These are phyloP conservation scores for Aphaenogaster floridana DNA, from an alignment of 1,140 invertebrate species.

Conservation along the genomic window DNA sequence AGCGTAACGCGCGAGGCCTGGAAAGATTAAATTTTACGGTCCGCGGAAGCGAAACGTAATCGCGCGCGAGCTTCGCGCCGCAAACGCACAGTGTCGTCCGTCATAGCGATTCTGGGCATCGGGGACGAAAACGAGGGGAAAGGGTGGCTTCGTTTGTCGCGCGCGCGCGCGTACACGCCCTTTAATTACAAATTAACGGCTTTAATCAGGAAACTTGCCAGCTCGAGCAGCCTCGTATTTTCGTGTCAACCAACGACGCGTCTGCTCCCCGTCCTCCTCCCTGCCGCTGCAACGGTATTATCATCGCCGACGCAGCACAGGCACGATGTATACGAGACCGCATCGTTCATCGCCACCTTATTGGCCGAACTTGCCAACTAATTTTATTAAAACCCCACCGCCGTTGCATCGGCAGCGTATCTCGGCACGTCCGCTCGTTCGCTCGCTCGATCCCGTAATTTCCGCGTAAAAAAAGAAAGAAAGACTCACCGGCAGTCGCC, in stretches of 20 bases:
- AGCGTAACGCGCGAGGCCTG: constrained; percentile 29
- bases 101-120: constrained; percentile 42
- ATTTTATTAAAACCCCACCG: constrained; percentile 80
- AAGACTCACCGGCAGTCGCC: background rate
- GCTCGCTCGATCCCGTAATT: constrained; percentile 30
- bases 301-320: constrained; percentile 75
- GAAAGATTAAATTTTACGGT: constrained; percentile 45
- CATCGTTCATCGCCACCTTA: constrained; percentile 79
- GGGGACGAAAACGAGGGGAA: background rate
- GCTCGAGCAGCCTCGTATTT: constrained; percentile 77
- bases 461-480: constrained; percentile 36
- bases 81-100: constrained; percentile 39
- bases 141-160: constrained; percentile 49
- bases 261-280: background rate
- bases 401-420: background rate
- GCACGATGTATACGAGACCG: constrained; percentile 66
- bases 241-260: constrained; percentile 73
- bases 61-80: constrained; percentile 27
- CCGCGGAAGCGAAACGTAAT: constrained; percentile 60
- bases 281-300: constrained; percentile 75
- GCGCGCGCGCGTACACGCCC: constrained; percentile 67
- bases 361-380: constrained; percentile 80
- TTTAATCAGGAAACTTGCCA: constrained; percentile 83
- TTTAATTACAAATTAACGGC: constrained; percentile 83
- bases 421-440: background rate